Evolutionary conservation across 2,113 vertebrate genomes (phyloP).

Genomic region (Cepphus grylle): DNA sequence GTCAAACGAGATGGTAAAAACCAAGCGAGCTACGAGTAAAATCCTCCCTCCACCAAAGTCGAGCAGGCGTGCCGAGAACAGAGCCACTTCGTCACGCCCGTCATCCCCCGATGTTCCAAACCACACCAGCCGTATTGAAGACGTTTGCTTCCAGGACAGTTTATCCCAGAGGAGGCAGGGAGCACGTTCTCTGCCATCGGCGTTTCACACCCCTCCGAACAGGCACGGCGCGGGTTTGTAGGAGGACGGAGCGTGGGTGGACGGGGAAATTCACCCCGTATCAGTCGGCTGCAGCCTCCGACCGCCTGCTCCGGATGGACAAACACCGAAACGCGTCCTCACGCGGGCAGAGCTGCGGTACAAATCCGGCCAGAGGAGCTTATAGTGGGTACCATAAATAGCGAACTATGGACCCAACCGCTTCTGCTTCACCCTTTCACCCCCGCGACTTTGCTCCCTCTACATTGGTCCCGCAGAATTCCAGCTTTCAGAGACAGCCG

Average conservation of each 20-base stretch:
- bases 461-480: fast-evolving
- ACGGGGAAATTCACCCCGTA: background rate
- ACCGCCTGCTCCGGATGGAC: fast-evolving
- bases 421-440: background rate
- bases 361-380: background rate
- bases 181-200: fast-evolving
- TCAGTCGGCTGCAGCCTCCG: fast-evolving
- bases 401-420: background rate
- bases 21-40: background rate
- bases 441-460: background rate
- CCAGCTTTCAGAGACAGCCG: background rate
- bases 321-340: background rate
- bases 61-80: fast-evolving
- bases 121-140: fast-evolving
- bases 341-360: fast-evolving
- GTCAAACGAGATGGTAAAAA: background rate
- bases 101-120: background rate
- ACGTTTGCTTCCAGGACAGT: background rate
- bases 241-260: fast-evolving
- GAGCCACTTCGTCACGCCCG: fast-evolving
- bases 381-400: fast-evolving
- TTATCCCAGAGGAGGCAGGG: background rate
- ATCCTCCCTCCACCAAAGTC: background rate
- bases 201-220: background rate
- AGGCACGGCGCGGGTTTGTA: fast-evolving